Conservation (phyloP, 2,113 vertebrate species). For the Trochalopteron elliotii region DNA sequence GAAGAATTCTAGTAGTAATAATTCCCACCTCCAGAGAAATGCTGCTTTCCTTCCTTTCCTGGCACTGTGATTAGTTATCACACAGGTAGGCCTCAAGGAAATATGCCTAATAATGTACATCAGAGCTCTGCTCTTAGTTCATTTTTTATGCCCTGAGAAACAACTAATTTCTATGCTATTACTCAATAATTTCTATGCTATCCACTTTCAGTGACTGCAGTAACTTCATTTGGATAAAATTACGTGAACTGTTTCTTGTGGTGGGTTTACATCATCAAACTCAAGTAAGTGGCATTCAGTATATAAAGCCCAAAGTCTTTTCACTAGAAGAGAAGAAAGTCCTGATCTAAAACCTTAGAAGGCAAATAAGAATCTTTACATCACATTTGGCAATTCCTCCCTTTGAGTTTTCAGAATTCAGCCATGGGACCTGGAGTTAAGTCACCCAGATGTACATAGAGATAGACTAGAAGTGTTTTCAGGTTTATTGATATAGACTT, state of each 20-base stretch:
- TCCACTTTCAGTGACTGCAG: background rate
- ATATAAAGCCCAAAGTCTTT: background rate
- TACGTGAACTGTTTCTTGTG: background rate
- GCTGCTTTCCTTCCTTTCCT: background rate
- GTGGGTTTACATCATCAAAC: background rate
- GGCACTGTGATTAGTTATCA: background rate
- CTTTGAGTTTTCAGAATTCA: background rate
- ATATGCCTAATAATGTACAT: background rate
- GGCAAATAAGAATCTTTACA: background rate
- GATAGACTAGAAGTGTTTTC: background rate
- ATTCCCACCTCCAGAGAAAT: background rate
- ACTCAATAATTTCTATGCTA: background rate
- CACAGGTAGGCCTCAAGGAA: background rate
- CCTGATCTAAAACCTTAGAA: background rate
- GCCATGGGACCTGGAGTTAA: background rate
- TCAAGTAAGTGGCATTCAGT: background rate
- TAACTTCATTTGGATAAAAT: background rate
- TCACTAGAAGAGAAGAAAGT: background rate
- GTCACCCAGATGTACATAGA: background rate
- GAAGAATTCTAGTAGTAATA: background rate
- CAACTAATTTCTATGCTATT: background rate
- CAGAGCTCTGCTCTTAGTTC: background rate
- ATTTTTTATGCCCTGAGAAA: background rate
- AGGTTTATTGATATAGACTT: background rate
- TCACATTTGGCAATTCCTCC: rapidly evolving